Conservation (phyloP, 2,113 vertebrate species). For the Anguilla rostrata region DNA sequence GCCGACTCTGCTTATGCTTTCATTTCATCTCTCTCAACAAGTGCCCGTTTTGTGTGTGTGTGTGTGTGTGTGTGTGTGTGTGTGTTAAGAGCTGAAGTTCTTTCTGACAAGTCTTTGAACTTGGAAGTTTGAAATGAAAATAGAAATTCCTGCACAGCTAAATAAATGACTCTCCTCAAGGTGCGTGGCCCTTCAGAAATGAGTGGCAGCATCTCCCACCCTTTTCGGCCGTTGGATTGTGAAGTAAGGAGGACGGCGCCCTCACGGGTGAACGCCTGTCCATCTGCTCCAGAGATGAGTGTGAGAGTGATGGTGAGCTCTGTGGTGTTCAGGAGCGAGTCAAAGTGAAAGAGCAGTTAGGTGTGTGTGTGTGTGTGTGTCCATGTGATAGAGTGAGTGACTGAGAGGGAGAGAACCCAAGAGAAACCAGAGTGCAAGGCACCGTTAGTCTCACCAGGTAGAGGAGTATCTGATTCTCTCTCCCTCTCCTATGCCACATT, state of each 20-base stretch:
- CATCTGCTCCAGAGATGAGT: constrained; percentile 2
- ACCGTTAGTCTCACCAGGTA: constrained; percentile 2
- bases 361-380: constrained; percentile 7
- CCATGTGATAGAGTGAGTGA: constrained; percentile 2
- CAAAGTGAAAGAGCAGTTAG: constrained; percentile 60
- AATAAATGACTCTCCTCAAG: background rate
- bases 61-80: constrained; percentile 1
- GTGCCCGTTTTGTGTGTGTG: background rate
- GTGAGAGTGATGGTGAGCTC: constrained; percentile 34
- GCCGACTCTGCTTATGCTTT: background rate
- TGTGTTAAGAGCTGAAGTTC: background rate
- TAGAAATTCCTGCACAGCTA: background rate
- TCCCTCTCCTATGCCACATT: background rate
- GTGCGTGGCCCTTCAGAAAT: background rate
- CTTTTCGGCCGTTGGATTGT: background rate
- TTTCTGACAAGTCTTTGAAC: background rate
- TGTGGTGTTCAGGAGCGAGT: constrained; percentile 43
- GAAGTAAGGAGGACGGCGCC: background rate
- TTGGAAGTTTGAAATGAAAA: background rate
- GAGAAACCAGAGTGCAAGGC: background rate
- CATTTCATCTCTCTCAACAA: constrained; percentile 13
- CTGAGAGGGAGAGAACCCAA: background rate
- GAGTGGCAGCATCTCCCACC: background rate
- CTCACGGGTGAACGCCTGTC: background rate
- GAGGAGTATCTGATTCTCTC: background rate